Evolutionary conservation across 2,113 vertebrate species (phyloP).

Genomic region (Bothrops jararaca): DNA sequence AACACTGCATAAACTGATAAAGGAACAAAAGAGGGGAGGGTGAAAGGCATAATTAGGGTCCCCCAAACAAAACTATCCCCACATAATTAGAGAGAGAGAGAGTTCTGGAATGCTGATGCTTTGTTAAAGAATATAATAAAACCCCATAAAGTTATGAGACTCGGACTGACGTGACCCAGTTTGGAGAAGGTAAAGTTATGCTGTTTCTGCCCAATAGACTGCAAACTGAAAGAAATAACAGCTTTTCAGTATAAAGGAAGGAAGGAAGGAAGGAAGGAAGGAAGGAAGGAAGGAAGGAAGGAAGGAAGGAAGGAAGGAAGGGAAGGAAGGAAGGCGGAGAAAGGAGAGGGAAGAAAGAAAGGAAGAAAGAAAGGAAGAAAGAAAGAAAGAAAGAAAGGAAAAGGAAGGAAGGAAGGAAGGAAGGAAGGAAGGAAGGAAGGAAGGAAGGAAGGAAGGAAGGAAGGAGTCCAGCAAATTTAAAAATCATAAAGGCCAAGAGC

Average conservation of each 20-base stretch:
- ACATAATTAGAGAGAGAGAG: conserved; percentile 2
- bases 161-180: not conserved
- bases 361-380: too few relatives aligned
- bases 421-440: too few relatives aligned
- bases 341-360: too few relatives aligned
- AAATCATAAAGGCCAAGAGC: not conserved
- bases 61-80: not conserved
- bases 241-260: too few relatives aligned
- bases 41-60: conserved; percentile 11
- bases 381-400: too few relatives aligned
- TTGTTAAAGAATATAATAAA: not conserved
- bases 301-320: too few relatives aligned
- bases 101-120: not conserved
- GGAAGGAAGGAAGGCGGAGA: too few relatives aligned
- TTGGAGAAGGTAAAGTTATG: not conserved
- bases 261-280: too few relatives aligned
- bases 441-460: too few relatives aligned
- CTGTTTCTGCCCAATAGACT: not conserved
- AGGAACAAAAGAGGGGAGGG: not conserved
- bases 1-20: conserved; percentile 10
- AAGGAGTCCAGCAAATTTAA: not conserved
- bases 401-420: too few relatives aligned
- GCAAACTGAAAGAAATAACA: not conserved
- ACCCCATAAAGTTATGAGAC: not conserved
- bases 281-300: too few relatives aligned